Conservation (phyloP, 2,113 vertebrate genomes). For the Ia io region DNA sequence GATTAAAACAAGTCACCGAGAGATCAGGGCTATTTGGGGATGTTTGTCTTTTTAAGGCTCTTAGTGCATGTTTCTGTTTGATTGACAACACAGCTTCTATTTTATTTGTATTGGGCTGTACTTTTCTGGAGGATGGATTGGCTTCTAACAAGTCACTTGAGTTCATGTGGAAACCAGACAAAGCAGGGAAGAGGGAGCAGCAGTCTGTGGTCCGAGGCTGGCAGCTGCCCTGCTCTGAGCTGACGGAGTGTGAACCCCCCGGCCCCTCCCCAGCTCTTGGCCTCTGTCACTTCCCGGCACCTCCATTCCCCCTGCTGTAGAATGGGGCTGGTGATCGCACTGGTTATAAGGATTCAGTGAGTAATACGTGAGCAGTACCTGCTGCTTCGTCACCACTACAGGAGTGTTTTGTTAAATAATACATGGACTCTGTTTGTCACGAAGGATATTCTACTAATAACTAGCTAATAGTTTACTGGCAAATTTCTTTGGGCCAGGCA, state of each 20-base stretch:
- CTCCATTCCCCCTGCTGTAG: not conserved
- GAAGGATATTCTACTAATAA: not conserved
- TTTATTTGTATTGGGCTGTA: not conserved
- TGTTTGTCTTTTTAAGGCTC: not conserved
- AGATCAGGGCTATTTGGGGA: not conserved
- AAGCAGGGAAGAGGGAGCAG: not conserved
- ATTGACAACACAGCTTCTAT: not conserved
- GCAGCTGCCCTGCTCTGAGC: not conserved
- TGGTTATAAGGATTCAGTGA: not conserved
- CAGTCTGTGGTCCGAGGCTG: not conserved
- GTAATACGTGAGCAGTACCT: not conserved
- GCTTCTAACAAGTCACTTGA: not conserved
- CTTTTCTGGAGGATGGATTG: not conserved
- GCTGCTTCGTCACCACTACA: rapidly evolving
- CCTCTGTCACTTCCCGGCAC: no score
- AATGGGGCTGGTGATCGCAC: not conserved
- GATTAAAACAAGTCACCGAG: not conserved
- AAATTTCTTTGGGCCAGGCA: not conserved
- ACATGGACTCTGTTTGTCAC: not conserved
- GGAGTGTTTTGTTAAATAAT: not conserved
- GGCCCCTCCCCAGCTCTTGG: not conserved
- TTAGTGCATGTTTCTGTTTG: not conserved
- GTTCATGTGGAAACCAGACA: not conserved
- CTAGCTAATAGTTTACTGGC: not conserved
- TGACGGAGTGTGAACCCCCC: rapidly evolving